These are phyloP conservation scores for Drosophila lini DNA, from an alignment of 1,140 invertebrate species.

Conservation along the genomic window DNA sequence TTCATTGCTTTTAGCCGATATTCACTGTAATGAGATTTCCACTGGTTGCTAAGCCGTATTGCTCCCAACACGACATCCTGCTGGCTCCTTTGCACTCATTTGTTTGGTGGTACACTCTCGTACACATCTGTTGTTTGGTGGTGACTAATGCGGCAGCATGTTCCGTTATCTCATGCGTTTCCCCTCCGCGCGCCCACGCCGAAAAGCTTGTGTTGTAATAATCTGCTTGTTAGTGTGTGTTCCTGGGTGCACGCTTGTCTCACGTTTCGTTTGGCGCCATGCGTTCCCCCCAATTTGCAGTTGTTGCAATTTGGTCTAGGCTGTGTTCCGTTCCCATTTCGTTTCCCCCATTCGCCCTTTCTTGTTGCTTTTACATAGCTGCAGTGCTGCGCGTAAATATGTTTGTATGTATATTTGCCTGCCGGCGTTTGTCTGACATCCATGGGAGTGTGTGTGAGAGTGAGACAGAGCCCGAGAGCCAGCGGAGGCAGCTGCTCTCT, in stretches of 20 bases:
- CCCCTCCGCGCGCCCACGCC: constrained; percentile 24
- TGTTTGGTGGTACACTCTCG: constrained; percentile 19
- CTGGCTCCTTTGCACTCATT: constrained; percentile 41
- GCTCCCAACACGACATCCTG: constrained; percentile 9
- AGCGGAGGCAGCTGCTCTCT: constrained; percentile 38
- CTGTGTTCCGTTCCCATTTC: constrained; percentile 49
- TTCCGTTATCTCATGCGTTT: constrained; percentile 62
- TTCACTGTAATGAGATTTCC: constrained; percentile 18
- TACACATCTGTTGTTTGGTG: constrained; percentile 64
- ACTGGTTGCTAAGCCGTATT: constrained; percentile 49
- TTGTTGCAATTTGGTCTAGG: constrained; percentile 62
- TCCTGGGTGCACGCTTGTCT: constrained; percentile 28
- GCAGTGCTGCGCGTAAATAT: constrained; percentile 21
- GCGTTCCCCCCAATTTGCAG: constrained; percentile 56
- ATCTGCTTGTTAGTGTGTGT: constrained; percentile 14
- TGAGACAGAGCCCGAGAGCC: neutral
- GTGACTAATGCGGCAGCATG: constrained; percentile 59
- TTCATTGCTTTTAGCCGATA: neutral
- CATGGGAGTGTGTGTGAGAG: constrained; percentile 9
- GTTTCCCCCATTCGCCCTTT: constrained; percentile 54
- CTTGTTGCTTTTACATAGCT: constrained; percentile 54
- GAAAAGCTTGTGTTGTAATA: constrained; percentile 40
- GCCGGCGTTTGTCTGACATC: constrained; percentile 26
- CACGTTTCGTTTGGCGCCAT: constrained; percentile 60
- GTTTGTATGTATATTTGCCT: constrained; percentile 12